Percentiles rank a stretch among this genome's conserved stretches.
Evolutionary conservation across 2,797 vertebrate species (phyloP).

Genomic region (Enteromius viviparus): DNA sequence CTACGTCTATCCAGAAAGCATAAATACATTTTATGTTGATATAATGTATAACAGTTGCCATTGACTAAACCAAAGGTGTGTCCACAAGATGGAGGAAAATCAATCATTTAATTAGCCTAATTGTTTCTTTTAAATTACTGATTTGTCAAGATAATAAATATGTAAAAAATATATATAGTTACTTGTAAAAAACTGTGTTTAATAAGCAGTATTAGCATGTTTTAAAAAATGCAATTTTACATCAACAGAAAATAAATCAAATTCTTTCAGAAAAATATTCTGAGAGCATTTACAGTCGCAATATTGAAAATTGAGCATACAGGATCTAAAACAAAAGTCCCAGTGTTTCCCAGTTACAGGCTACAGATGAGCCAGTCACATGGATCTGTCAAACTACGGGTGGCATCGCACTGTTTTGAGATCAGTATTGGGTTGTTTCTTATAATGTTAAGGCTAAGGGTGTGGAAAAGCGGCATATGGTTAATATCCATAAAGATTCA

Average conservation of each 20-base stretch:
- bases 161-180: too few relatives aligned
- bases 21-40: background rate
- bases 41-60: background rate
- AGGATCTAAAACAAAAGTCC: slow-evolving; percentile 45
- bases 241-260: background rate
- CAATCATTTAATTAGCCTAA: background rate
- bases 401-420: slow-evolving; percentile 32
- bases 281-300: background rate
- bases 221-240: background rate
- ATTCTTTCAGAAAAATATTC: background rate
- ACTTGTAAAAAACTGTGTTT: too few relatives aligned
- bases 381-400: slow-evolving; percentile 24
- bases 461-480: slow-evolving; percentile 26
- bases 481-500: background rate
- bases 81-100: background rate
- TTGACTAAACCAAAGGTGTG: background rate
- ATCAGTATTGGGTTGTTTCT: slow-evolving; percentile 28
- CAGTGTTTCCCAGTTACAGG: slow-evolving; percentile 27
- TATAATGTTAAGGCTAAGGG: background rate
- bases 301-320: slow-evolving; percentile 36
- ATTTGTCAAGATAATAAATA: background rate
- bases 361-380: slow-evolving; percentile 17
- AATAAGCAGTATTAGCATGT: background rate
- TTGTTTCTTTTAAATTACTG: background rate
- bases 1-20: background rate